A percentile compares a stretch with the other conserved stretches of the same genome.
phyloP scores from a whole-genome alignment of 2,797 vertebrate genomes.

The Rhynchonycteris naso region DNA sequence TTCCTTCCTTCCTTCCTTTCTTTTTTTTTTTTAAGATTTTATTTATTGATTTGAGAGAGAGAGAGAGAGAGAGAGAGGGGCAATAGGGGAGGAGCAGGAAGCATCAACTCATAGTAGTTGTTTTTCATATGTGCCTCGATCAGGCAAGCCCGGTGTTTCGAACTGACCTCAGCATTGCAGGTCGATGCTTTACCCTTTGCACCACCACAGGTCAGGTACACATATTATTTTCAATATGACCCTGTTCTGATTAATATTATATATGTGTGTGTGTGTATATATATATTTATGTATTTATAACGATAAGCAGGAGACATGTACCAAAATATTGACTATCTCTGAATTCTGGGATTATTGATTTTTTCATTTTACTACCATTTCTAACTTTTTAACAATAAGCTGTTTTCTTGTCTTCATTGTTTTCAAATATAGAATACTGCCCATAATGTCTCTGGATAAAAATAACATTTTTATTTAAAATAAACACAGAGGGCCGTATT shows the following conservation, averaged over 20 bases:
- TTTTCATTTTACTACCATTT: slow-evolving; percentile 18
- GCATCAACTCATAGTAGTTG: too few relatives aligned
- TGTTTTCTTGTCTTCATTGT: background rate
- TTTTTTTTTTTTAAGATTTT: too few relatives aligned
- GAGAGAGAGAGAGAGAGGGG: too few relatives aligned
- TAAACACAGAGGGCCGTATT: background rate
- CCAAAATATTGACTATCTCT: slow-evolving; percentile 7
- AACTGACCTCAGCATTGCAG: too few relatives aligned
- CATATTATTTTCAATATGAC: background rate
- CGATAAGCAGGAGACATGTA: background rate
- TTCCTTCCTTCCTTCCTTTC: background rate
- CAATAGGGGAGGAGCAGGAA: too few relatives aligned
- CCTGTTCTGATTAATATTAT: background rate
- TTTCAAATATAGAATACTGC: background rate
- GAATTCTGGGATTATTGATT: background rate
- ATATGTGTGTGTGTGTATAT: background rate
- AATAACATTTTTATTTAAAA: slow-evolving; percentile 36
- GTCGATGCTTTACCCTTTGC: too few relatives aligned
- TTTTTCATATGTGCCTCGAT: too few relatives aligned
- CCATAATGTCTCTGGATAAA: background rate
- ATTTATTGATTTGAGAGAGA: too few relatives aligned
- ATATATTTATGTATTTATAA: background rate
- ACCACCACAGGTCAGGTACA: background rate
- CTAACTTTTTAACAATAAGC: slow-evolving; percentile 30
- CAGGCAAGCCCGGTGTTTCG: too few relatives aligned